Evolutionary conservation across 2,888 invertebrate genomes (phyloP), one percentile per base, ranked within the genome.

Genomic region (Fragum sueziense): DNA sequence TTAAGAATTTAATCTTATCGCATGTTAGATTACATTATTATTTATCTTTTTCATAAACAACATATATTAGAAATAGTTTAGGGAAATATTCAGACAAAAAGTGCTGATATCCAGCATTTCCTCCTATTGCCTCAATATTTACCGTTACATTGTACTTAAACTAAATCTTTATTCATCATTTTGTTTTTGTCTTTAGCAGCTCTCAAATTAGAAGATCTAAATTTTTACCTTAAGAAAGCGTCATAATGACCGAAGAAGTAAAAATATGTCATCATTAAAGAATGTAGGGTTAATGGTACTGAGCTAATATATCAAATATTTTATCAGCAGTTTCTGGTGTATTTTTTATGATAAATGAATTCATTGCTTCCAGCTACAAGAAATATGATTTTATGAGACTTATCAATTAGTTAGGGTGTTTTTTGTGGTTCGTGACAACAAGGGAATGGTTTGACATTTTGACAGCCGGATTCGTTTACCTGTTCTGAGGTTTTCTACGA

Each of bases 361-460:
- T 41, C 65, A 65, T 41, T n/a, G 65, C 65, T 65, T 65, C 65
- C 25, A 65, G 65, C 65, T 65, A 65, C 22, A 65, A 65, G 65
- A 65, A 37, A 65, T 65, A 65, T 41, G 65, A 65, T 41, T 65
- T 65, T 37, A 65, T 65, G 65, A 65, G 22, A 41, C 65, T 41
- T 65, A 65, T 65, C 65, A 29, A 65, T 65, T 65, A 65, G 41
- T 41, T 41, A 11, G 6, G 27, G 0, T 41, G 41, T 61, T 31
- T 61, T 33, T 61, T 61, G 61, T 2, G 57, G 57, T 57, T 57
- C 29, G 57, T 57, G 29, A 57, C 57, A 27, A 57, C 27, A 57
- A 57, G 57, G 57, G 57, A 57, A 57, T 57, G 57, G 25, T 29
- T 57, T 57, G 57, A 57, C 57, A 57, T 57, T 57, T 57, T 57